Percentiles rank a stretch among this genome's conserved stretches.
phyloP scores from a whole-genome alignment of 2,113 vertebrate species.

The Cheirogaleus medius region DNA sequence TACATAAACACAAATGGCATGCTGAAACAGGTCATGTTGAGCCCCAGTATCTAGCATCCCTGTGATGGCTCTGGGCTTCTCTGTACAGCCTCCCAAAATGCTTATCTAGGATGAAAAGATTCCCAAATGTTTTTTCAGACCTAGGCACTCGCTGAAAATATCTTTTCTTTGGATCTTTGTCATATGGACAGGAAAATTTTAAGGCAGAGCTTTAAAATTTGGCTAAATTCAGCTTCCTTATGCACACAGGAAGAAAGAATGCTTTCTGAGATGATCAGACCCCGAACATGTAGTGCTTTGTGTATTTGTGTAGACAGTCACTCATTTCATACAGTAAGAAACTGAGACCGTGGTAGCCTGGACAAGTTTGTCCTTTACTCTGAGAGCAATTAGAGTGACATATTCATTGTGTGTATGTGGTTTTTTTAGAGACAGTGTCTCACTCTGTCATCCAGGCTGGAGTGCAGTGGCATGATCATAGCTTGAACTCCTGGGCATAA shows the following conservation, averaged over 20 bases:
- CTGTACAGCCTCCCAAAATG: neutral
- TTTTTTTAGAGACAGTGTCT: too few relatives aligned
- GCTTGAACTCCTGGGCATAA: too few relatives aligned
- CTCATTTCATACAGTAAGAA: neutral
- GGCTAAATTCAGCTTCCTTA: neutral
- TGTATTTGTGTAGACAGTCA: neutral
- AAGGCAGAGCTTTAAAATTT: neutral
- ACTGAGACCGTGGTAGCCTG: neutral
- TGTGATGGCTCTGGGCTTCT: neutral
- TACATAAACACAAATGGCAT: fast-evolving
- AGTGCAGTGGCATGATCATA: too few relatives aligned
- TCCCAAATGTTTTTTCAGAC: neutral
- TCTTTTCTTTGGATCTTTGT: neutral
- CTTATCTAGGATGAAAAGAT: neutral
- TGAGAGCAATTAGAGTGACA: neutral
- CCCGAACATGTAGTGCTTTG: neutral
- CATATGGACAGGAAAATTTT: neutral
- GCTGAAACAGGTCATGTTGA: fast-evolving
- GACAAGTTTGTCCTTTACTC: neutral
- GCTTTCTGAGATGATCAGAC: neutral
- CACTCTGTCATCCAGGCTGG: too few relatives aligned
- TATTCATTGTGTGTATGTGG: neutral
- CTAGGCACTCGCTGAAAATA: neutral
- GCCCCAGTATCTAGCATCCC: too few relatives aligned
- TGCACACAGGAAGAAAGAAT: neutral